A percentile compares a stretch with the other conserved stretches of the same genome.
Conservation (phyloP, 2,888 invertebrate species). For the Cinara cedri region DNA sequence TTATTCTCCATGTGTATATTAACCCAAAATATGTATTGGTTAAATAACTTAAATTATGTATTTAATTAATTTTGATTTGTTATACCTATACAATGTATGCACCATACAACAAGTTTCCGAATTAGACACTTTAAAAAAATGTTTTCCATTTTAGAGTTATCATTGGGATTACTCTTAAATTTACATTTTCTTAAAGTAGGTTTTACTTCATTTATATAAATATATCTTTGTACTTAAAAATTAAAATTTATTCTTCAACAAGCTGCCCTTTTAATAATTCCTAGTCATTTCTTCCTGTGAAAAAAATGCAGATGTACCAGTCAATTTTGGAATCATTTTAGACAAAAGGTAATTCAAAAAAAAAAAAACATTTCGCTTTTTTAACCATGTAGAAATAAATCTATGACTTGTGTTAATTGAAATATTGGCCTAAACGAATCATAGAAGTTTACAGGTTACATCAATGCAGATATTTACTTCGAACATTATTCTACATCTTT, state of each 20-base stretch:
- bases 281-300: conserved; percentile 12
- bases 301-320: conserved; percentile 51
- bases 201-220: not conserved
- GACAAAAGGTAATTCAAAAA: conserved; percentile 51
- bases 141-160: not conserved
- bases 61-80: not conserved
- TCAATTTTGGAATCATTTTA: conserved; percentile 53
- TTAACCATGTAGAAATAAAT: conserved; percentile 46
- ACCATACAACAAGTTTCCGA: not conserved
- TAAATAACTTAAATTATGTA: not conserved
- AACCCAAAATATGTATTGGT: not conserved
- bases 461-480: conserved; percentile 7
- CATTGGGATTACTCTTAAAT: not conserved
- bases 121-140: conserved; percentile 28
- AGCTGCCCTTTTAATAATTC: not conserved
- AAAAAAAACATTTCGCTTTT: conserved; percentile 37
- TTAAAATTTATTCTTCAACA: too few species aligned
- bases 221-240: not conserved
- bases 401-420: conserved; percentile 18
- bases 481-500: conserved; percentile 49
- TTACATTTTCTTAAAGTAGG: not conserved
- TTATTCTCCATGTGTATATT: not conserved
- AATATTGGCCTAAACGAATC: conserved; percentile 44
- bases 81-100: not conserved
- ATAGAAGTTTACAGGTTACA: conserved; percentile 48